Evolutionary conservation across 1,140 invertebrate genomes (phyloP), one percentile per base, ranked within the genome.

Genomic region (Drosophila gunungcola): DNA sequence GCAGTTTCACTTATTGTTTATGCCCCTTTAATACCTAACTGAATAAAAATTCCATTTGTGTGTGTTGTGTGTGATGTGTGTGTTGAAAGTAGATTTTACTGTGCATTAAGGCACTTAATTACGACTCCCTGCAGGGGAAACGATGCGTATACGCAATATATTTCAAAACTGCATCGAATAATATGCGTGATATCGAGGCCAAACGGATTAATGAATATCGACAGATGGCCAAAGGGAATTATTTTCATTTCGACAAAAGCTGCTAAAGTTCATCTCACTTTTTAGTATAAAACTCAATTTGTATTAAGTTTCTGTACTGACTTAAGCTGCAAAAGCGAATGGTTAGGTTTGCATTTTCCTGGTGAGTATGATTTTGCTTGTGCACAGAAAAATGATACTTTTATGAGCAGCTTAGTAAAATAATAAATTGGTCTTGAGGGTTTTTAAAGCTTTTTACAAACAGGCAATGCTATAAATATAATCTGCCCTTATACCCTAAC

Each of bases 1-100:
- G 73, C 78, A 73, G 51, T 60, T 69, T 57, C 57, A 52, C 36
- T 69, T 58, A 77, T 77, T 77, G 74, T 61, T 77, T 69, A 53
- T 67, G 36, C 45, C 48, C 61, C 51, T 52, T 25, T 75, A 41
- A 52, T 48, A 21, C 61, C 72, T 57, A 67, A 67, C 72, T 48
- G 73, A 54, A 67, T 75, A 75, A 75, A 75, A 74, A 57, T 48
- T 61, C 41, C 7, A 36, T 48, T 53, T 32, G 36, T 38, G 27
- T 13, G 12, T 32, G 29, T 32, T 5, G 16, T 29, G 13, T 49
- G 27, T 25, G 16, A 27, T 48, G n/a, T 43, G 38, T 61, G 43
- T 42, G 72, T 39, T 57, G 72, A 74, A 56, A 75, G 53, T 25
- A 53, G 41, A 60, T 60, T 54, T 68, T 25, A 4, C 39, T 62